Conservation (phyloP, 2,797 vertebrate genomes). For the Buceros bicornis region DNA sequence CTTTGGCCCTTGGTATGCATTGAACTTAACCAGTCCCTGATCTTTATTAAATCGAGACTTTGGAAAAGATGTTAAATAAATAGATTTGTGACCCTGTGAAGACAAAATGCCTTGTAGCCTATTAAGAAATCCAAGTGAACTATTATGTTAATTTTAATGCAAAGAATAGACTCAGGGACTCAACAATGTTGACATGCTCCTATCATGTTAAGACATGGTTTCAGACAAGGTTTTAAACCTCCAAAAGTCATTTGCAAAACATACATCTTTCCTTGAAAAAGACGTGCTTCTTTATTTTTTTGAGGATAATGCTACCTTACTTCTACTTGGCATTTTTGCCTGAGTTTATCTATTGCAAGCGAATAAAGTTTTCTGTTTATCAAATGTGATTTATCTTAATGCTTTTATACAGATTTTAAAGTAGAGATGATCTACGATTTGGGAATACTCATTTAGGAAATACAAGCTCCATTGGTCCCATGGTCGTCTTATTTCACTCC, state of each 20-base stretch:
- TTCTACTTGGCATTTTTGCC: not conserved
- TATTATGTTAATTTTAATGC: not conserved
- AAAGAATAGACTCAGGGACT: not conserved
- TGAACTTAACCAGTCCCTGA: not conserved
- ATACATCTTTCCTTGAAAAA: not conserved
- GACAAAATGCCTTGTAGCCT: not conserved
- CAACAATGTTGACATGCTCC: not conserved
- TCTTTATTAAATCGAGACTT: not conserved
- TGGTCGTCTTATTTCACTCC: not conserved
- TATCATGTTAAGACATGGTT: not conserved
- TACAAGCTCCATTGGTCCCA: not conserved
- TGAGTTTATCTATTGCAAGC: not conserved
- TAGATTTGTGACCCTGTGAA: not conserved
- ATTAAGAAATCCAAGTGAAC: not conserved
- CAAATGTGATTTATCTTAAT: not conserved
- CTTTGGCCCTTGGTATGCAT: not conserved
- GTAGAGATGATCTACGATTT: not conserved
- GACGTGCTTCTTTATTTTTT: not conserved
- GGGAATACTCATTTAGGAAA: not conserved
- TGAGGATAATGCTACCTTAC: not conserved
- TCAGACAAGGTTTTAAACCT: not conserved
- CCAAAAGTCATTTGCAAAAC: not conserved
- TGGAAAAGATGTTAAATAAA: not conserved
- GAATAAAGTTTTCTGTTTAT: not conserved
- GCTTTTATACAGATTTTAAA: not conserved